These are phyloP conservation scores for Baccha elongata DNA, from an alignment of 2,888 invertebrate species.

Conservation along the genomic window DNA sequence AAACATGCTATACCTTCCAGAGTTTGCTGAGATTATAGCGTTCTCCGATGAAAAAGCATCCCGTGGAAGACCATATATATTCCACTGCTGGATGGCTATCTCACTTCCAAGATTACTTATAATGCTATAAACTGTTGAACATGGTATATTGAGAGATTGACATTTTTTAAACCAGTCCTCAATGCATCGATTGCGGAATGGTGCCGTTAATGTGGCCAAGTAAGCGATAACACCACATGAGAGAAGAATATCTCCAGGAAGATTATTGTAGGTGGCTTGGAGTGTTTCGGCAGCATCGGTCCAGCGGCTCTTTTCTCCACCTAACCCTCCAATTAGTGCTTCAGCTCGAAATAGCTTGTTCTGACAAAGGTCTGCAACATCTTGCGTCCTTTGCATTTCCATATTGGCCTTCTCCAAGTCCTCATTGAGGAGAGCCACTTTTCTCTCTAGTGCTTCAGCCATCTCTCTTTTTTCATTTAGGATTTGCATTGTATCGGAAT, in stretches of 20 bases:
- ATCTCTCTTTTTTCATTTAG: conserved; percentile 92
- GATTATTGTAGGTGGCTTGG: conserved; percentile 89
- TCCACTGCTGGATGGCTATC: conserved; percentile 89
- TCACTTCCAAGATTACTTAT: conserved; percentile 91
- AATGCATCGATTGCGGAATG: conserved; percentile 85
- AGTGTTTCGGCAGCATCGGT: conserved; percentile 89
- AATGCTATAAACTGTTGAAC: conserved; percentile 89
- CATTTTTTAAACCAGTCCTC: conserved; percentile 89
- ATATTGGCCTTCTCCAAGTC: conserved; percentile 89
- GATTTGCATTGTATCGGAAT: conserved; percentile 91
- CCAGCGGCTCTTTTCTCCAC: conserved; percentile 95
- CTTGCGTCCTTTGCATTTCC: conserved; percentile 89
- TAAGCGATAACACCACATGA: conserved; percentile 95
- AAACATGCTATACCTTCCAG: conserved; percentile 93
- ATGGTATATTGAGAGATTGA: conserved; percentile 88
- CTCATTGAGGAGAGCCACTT: conserved; percentile 88
- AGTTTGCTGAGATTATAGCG: conserved; percentile 91
- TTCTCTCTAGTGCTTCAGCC: conserved; percentile 89
- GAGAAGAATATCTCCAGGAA: conserved; percentile 94
- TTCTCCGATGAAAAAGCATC: conserved; percentile 94
- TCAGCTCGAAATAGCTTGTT: conserved; percentile 93
- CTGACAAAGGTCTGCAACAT: conserved; percentile 91
- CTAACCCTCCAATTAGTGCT: conserved; percentile 93
- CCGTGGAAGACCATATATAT: conserved; percentile 92
- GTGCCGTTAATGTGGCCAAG: conserved; percentile 91